Evolutionary conservation across 2,797 vertebrate species (phyloP), one percentile per base, ranked within the genome.

Genomic region (Poecilia velifera): DNA sequence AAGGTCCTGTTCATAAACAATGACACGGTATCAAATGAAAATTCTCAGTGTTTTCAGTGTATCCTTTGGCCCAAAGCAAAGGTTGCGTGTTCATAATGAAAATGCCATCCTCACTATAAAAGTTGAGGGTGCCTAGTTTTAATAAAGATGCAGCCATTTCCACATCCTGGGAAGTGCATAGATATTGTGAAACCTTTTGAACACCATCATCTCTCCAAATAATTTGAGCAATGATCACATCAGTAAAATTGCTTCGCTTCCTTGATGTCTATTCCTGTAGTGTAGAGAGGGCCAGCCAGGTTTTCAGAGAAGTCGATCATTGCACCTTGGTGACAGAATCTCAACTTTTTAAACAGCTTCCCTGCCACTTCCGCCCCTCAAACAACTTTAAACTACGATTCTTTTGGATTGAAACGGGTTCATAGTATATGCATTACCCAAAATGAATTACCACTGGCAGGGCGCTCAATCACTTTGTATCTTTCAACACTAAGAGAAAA

Each of bases 371-470:
- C 95, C 96, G 95, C 95, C 91, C 95, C 94, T 95, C 94, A 96
- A 96, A 96, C 97, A 96, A 96, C 96, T 97, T 97, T 97, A 97
- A 95, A 98, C 97, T 97, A 97, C 97, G 96, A 97, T 98, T 97
- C 95, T 92, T 97, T 95, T 93, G 96, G 95, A 96, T 97, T 97
- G 96, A 96, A 97, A 97, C 96, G 91, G 95, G 97, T 97, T 97
- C 97, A 97, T 97, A 97, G 97, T 96, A 94, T 98, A 98, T 97
- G 96, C 96, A 97, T 98, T 97, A 97, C 94, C 97, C 95, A 97
- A 98, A 99, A 98, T 95, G 97, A 97, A 99, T 99, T 99, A 99
- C 97, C 97, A 97, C 97, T 96, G 98, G 93, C 98, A 97, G 96
- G 94, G 86, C 94, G 95, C 95, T 98, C 98, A 97, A 98, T 99